Percentiles rank a stretch among this genome's conserved stretches.
These are phyloP conservation scores for Listronotus bonariensis DNA, from an alignment of 1,140 invertebrate genomes.

Conservation along the genomic window DNA sequence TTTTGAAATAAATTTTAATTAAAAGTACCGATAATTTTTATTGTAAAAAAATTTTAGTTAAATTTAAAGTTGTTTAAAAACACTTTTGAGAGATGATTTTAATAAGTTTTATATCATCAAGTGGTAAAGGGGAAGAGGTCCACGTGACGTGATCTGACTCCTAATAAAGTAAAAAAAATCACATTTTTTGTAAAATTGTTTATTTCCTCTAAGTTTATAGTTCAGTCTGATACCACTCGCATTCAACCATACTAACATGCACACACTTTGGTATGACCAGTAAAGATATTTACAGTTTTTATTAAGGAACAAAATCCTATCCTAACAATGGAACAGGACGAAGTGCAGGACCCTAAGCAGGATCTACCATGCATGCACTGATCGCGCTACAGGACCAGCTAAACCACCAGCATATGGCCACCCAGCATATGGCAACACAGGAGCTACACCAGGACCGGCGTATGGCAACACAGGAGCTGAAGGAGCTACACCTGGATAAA, in stretches of 20 bases:
- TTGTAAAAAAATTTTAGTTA: too few relatives aligned
- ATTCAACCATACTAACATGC: background rate
- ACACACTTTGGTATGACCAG: background rate
- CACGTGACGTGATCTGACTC: too few relatives aligned
- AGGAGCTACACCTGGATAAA: background rate
- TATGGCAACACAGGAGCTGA: background rate
- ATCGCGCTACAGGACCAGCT: constrained; percentile 10
- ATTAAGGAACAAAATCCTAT: constrained; percentile 14
- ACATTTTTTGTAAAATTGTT: background rate
- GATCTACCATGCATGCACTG: constrained; percentile 33
- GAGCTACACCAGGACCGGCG: background rate
- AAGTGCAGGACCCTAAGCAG: constrained; percentile 4
- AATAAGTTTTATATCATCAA: too few relatives aligned
- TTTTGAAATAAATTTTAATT: too few relatives aligned
- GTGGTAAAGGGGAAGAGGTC: too few relatives aligned
- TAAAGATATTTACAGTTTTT: background rate
- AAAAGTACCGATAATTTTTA: too few relatives aligned
- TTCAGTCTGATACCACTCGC: constrained; percentile 2
- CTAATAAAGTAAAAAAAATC: too few relatives aligned
- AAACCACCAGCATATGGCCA: background rate
- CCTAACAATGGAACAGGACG: constrained; percentile 31
- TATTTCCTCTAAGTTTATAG: background rate
- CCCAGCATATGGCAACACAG: background rate
- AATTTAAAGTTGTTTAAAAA: too few relatives aligned
- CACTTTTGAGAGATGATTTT: too few relatives aligned